Percentiles rank a stretch among this genome's conserved stretches.
phyloP scores from a whole-genome alignment of 2,888 invertebrate genomes.

The Tricholauxania praeusta region DNA sequence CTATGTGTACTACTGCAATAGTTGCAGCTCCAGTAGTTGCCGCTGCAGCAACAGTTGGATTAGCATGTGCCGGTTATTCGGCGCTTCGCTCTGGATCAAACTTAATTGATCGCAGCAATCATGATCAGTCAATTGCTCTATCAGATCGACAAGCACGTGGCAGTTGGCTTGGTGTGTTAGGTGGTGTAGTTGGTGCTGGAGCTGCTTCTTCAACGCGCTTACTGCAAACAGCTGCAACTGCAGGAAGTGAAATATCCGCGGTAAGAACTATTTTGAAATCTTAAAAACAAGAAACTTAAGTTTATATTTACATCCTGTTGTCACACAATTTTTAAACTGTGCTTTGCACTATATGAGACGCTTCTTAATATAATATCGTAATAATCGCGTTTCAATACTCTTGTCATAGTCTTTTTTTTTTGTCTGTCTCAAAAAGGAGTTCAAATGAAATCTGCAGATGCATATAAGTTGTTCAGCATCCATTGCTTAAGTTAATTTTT shows the following conservation, averaged over 20 bases:
- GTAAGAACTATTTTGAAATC: slow-evolving; percentile 48
- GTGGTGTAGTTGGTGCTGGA: slow-evolving; percentile 55
- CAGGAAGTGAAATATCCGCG: slow-evolving; percentile 55
- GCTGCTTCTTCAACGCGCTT: slow-evolving; percentile 58
- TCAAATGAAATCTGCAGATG: too few relatives aligned
- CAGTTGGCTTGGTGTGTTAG: slow-evolving; percentile 57
- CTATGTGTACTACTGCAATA: slow-evolving; percentile 44
- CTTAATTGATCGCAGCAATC: slow-evolving; percentile 56
- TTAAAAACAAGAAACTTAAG: neutral
- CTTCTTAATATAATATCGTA: too few relatives aligned
- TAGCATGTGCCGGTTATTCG: slow-evolving; percentile 55
- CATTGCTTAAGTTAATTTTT: too few relatives aligned
- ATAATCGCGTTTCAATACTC: too few relatives aligned
- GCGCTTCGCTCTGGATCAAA: slow-evolving; percentile 53
- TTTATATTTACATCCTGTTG: neutral
- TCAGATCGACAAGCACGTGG: slow-evolving; percentile 56
- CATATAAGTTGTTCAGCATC: too few relatives aligned
- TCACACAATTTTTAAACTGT: neutral
- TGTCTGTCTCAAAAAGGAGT: too few relatives aligned
- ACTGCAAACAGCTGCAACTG: slow-evolving; percentile 52
- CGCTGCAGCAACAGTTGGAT: slow-evolving; percentile 47
- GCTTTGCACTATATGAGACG: too few relatives aligned
- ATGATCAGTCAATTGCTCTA: slow-evolving; percentile 60
- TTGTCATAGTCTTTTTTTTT: too few relatives aligned
- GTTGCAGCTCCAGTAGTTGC: slow-evolving; percentile 55